These are phyloP conservation scores for Lymantria monacha DNA, from an alignment of 2,888 invertebrate genomes.

Conservation along the genomic window DNA sequence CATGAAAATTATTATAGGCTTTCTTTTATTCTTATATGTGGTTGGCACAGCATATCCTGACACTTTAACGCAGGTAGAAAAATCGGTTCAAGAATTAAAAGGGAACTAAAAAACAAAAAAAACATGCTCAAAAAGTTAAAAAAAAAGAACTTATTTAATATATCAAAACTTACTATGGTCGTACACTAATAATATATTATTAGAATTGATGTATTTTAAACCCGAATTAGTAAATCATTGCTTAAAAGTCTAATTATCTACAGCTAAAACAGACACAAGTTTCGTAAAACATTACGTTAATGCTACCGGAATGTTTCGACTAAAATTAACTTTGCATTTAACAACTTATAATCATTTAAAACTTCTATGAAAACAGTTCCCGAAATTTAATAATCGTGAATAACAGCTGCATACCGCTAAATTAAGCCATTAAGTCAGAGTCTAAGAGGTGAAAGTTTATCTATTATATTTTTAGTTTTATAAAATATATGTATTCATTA, in stretches of 20 bases:
- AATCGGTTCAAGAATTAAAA: too few species aligned
- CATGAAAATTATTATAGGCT: too few species aligned
- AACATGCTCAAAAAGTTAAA: too few species aligned
- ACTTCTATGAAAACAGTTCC: neutral
- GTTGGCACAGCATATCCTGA: too few species aligned
- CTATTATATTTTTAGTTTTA: neutral
- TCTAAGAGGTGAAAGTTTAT: neutral
- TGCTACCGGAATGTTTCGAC: neutral
- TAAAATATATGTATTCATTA: neutral
- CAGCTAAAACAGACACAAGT: neutral
- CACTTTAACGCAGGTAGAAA: too few species aligned
- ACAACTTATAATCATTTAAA: constrained; percentile 2
- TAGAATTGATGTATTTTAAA: too few species aligned
- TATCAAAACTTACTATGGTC: too few species aligned
- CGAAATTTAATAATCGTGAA: constrained; percentile 2
- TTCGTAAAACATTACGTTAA: neutral
- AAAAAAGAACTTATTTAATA: too few species aligned
- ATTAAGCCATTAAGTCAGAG: neutral
- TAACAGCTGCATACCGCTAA: neutral
- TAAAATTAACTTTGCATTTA: constrained; percentile 2
- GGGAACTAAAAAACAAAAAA: too few species aligned
- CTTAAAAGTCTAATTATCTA: neutral
- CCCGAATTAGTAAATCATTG: too few species aligned
- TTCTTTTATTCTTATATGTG: too few species aligned
- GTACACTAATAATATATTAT: too few species aligned